These are phyloP conservation scores for Hiodon tergisus DNA, from an alignment of 2,113 vertebrate species.

Conservation along the genomic window DNA sequence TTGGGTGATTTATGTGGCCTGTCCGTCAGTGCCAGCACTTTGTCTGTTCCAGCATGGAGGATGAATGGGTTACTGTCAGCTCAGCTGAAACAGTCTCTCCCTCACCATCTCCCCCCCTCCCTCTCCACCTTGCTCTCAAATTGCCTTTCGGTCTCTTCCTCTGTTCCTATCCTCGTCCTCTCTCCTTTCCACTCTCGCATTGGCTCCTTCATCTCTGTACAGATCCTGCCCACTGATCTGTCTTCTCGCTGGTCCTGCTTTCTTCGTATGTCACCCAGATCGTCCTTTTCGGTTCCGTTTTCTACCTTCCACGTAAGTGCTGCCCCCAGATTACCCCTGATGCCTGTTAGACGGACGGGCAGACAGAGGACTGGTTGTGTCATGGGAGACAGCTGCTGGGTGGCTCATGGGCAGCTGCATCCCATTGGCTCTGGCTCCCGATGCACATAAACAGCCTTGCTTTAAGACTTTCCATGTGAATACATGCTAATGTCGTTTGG, in stretches of 20 bases:
- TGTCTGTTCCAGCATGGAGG: conserved; percentile 90
- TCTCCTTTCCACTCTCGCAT: conserved; percentile 3
- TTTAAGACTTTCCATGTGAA: too few species aligned
- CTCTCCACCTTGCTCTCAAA: conserved; percentile 57
- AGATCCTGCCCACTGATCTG: too few species aligned
- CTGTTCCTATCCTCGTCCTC: conserved; percentile 13
- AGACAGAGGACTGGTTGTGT: too few species aligned
- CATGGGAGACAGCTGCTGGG: too few species aligned
- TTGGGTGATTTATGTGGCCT: conserved; percentile 93
- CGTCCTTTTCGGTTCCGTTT: too few species aligned
- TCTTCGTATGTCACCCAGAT: not conserved
- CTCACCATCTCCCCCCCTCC: not conserved
- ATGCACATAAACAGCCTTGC: too few species aligned
- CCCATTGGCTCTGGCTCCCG: too few species aligned
- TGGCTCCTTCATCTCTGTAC: conserved; percentile 13
- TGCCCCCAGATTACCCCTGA: too few species aligned
- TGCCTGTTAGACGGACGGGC: too few species aligned
- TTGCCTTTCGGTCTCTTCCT: conserved; percentile 21
- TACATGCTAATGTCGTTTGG: too few species aligned
- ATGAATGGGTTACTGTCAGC: conserved; percentile 89
- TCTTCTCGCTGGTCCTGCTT: conserved; percentile 1
- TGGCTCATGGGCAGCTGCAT: not conserved
- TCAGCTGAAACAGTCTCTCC: conserved; percentile 23
- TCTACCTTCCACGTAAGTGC: too few species aligned
- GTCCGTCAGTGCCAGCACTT: conserved; percentile 80